These are phyloP conservation scores for Epinephelus malabaricus DNA, from an alignment of 2,797 vertebrate genomes.

Conservation along the genomic window DNA sequence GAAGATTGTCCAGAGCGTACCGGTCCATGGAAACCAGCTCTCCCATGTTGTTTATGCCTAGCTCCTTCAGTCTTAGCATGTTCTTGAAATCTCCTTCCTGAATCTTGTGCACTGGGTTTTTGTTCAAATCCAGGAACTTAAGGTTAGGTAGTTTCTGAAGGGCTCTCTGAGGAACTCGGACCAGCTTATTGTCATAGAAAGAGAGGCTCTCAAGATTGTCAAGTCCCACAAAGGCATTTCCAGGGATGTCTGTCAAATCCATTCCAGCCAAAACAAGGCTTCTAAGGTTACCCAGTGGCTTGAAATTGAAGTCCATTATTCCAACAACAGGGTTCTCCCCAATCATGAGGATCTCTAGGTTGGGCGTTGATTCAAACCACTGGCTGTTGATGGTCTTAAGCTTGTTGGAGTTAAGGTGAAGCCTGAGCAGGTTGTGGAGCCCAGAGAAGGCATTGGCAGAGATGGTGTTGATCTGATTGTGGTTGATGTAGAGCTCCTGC, in stretches of 20 bases:
- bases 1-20: conserved; percentile 95
- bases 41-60: conserved; percentile 97
- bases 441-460: conserved; percentile 94
- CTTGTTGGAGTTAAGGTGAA: conserved; percentile 97
- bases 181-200: conserved; percentile 96
- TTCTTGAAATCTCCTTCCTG: conserved; percentile 97
- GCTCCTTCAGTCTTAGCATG: conserved; percentile 95
- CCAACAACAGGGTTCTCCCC: conserved; percentile 97
- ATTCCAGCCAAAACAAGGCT: conserved; percentile 97
- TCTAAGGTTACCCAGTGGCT: conserved; percentile 91
- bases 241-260: conserved; percentile 95
- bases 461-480: conserved; percentile 96
- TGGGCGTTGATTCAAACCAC: conserved; percentile 97
- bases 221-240: conserved; percentile 94
- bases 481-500: conserved; percentile 98
- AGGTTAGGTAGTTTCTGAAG: conserved; percentile 96
- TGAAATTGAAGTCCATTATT: conserved; percentile 96
- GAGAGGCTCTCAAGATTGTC: conserved; percentile 97
- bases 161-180: conserved; percentile 92
- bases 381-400: conserved; percentile 93
- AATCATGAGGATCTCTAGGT: conserved; percentile 98
- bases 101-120: conserved; percentile 96
- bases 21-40: conserved; percentile 94
- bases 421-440: conserved; percentile 92
- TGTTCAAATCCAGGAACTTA: conserved; percentile 98